A percentile compares a stretch with the other conserved stretches of the same genome.
Evolutionary conservation across 2,113 vertebrate species (phyloP).

Genomic region (Beaufortia kweichowensis): DNA sequence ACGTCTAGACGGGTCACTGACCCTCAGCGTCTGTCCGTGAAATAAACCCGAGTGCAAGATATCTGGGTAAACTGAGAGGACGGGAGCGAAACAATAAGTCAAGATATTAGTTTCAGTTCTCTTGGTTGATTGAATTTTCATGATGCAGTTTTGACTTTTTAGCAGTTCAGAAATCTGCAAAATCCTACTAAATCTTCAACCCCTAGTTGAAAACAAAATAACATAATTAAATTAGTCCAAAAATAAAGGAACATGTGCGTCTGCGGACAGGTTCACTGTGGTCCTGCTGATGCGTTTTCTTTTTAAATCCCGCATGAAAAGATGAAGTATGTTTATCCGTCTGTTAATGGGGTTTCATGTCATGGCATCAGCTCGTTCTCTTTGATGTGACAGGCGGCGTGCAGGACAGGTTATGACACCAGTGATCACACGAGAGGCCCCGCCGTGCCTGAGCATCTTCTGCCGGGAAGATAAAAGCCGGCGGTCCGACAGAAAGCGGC

Average conservation of each 20-base stretch:
- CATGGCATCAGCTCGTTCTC: not conserved
- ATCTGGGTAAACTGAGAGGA: not conserved
- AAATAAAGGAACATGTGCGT: too few species aligned
- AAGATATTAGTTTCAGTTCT: too few species aligned
- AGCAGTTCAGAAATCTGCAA: too few species aligned
- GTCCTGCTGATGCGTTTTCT: not conserved
- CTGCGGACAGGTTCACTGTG: too few species aligned
- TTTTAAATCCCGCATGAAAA: too few species aligned
- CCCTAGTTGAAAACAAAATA: too few species aligned
- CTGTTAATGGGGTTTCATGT: not conserved
- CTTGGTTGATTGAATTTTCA: too few species aligned
- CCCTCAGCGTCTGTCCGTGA: not conserved
- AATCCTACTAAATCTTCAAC: too few species aligned
- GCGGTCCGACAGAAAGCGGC: not conserved
- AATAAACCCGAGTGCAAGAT: not conserved
- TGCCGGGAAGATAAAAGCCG: conserved; percentile 24
- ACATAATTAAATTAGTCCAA: too few species aligned
- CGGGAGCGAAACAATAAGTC: too few species aligned
- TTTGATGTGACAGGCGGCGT: conserved; percentile 9
- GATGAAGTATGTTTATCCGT: not conserved
- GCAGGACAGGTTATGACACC: conserved; percentile 21
- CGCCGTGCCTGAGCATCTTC: not conserved
- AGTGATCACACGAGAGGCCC: not conserved
- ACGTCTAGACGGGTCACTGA: conserved; percentile 24
- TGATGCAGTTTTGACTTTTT: too few species aligned